These are phyloP conservation scores for Phoxinus phoxinus DNA, from an alignment of 2,113 vertebrate species.

Conservation along the genomic window DNA sequence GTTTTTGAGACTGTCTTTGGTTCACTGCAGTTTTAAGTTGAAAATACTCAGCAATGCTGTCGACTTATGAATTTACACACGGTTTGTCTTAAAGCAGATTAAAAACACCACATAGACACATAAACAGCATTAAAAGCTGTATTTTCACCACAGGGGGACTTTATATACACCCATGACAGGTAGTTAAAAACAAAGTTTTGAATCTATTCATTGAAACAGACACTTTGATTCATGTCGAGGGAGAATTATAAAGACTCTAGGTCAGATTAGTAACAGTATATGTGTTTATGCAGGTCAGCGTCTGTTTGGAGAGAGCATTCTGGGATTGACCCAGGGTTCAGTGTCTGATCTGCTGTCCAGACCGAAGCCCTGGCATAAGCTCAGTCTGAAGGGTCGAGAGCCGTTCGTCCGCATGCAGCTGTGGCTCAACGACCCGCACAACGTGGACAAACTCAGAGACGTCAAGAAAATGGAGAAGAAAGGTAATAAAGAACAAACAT, in stretches of 20 bases:
- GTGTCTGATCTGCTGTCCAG: conserved; percentile 97
- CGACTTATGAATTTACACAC: too few species aligned
- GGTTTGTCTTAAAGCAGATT: too few species aligned
- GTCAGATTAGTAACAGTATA: not conserved
- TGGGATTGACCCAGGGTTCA: conserved; percentile 96
- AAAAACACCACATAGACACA: too few species aligned
- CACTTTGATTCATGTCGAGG: too few species aligned
- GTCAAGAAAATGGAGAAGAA: conserved; percentile 99
- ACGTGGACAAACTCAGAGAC: conserved; percentile 92
- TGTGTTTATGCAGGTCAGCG: conserved; percentile 85
- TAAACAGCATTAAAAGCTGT: too few species aligned
- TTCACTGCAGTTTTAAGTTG: too few species aligned
- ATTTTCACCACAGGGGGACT: too few species aligned
- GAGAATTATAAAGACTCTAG: not conserved
- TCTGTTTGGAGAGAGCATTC: conserved; percentile 96
- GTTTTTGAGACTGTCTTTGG: too few species aligned
- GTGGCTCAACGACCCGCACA: conserved; percentile 96
- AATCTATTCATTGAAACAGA: too few species aligned
- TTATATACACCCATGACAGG: too few species aligned
- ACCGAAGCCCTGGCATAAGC: conserved; percentile 98
- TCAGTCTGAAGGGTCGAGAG: conserved; percentile 96
- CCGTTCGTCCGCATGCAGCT: conserved; percentile 98
- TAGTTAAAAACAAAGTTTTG: too few species aligned
- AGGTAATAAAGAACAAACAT: conserved; percentile 72
- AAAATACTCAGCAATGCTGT: too few species aligned